Evolutionary conservation across 2,797 vertebrate species (phyloP).

Genomic region (Sebastolobus altivelis): DNA sequence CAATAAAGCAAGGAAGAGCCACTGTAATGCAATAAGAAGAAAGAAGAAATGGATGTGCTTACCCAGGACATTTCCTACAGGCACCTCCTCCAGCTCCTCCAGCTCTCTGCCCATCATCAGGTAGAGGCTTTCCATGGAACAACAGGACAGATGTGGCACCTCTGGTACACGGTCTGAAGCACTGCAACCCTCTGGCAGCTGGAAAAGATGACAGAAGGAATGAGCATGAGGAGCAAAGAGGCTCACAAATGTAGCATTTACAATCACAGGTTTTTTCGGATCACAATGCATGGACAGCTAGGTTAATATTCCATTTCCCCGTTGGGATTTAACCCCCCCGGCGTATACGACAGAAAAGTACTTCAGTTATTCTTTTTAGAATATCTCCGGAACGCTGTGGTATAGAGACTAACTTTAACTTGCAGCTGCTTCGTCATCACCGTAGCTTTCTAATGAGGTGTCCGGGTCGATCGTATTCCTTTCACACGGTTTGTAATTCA

Average conservation of each 20-base stretch:
- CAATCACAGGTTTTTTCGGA: too few relatives aligned
- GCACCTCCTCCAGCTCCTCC: constrained; percentile 92
- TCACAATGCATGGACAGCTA: background rate
- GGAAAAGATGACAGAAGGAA: constrained; percentile 6
- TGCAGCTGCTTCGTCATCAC: too few relatives aligned
- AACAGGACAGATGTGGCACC: constrained; percentile 90
- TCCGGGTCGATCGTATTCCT: too few relatives aligned
- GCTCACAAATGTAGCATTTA: background rate
- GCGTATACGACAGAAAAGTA: too few relatives aligned
- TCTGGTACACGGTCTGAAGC: constrained; percentile 72
- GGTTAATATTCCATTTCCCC: background rate
- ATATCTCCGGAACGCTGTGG: too few relatives aligned
- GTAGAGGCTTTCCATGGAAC: constrained; percentile 89
- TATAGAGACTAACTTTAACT: too few relatives aligned
- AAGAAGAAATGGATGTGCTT: constrained; percentile 27
- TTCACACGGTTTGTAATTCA: too few relatives aligned
- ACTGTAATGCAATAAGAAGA: background rate
- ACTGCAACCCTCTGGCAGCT: constrained; percentile 87
- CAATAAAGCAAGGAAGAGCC: background rate
- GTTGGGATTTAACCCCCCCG: background rate
- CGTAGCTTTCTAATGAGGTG: too few relatives aligned
- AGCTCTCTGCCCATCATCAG: constrained; percentile 96
- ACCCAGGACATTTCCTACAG: constrained; percentile 95
- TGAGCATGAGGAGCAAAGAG: background rate
- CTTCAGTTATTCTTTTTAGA: too few relatives aligned